phyloP scores from a whole-genome alignment of 2,888 invertebrate species.

The Pollenia labialis region DNA sequence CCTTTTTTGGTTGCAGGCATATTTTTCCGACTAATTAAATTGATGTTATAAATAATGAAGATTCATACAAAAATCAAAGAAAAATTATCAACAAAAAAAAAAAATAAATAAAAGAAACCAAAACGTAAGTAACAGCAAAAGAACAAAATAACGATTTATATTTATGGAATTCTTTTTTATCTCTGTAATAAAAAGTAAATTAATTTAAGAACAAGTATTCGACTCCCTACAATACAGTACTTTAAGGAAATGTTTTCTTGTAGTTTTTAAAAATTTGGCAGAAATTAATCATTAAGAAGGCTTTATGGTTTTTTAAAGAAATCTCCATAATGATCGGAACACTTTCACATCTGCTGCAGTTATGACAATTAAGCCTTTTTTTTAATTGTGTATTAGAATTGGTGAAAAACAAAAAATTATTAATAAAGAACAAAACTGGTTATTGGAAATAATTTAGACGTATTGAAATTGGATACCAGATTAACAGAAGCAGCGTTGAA shows the following conservation, averaged over 20 bases:
- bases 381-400: too few species aligned
- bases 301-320: too few species aligned
- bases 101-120: slow-evolving; percentile 1
- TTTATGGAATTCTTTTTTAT: slow-evolving; percentile 69
- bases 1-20: slow-evolving; percentile 59
- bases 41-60: slow-evolving; percentile 72
- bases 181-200: slow-evolving; percentile 71
- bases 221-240: neutral
- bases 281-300: too few species aligned
- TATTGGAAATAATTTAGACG: too few species aligned
- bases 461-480: too few species aligned
- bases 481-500: too few species aligned
- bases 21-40: slow-evolving; percentile 72
- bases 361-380: too few species aligned
- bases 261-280: too few species aligned
- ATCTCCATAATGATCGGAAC: too few species aligned
- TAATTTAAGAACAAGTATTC: slow-evolving; percentile 59
- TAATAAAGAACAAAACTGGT: too few species aligned
- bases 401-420: too few species aligned
- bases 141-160: slow-evolving; percentile 37
- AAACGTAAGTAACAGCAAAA: slow-evolving; percentile 15
- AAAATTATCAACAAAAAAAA: slow-evolving; percentile 24
- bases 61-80: slow-evolving; percentile 59
- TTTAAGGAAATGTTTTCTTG: neutral
- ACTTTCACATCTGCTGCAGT: too few species aligned